phyloP scores from a whole-genome alignment of 2,888 invertebrate species.

The Drosophila mayaguana region DNA sequence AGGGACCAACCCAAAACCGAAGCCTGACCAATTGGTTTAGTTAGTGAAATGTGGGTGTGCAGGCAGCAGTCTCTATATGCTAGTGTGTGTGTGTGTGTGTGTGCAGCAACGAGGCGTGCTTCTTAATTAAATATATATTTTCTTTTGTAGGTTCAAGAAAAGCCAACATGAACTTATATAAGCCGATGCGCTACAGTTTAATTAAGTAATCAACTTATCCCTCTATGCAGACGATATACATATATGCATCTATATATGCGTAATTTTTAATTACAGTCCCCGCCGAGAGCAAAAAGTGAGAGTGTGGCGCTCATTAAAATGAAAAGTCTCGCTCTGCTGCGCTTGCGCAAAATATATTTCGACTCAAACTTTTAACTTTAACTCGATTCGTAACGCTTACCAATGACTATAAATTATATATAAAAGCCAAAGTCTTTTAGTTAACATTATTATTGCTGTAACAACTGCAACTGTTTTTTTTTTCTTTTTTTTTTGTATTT shows the following conservation, averaged over 20 bases:
- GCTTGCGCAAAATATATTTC: constrained; percentile 42
- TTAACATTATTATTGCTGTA: constrained; percentile 36
- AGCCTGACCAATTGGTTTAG: constrained; percentile 76
- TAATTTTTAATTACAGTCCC: constrained; percentile 54
- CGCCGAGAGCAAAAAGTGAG: constrained; percentile 53
- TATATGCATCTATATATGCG: constrained; percentile 5
- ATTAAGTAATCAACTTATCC: constrained; percentile 59
- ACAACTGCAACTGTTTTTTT: constrained; percentile 17
- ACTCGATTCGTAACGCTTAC: constrained; percentile 64
- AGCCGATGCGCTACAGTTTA: constrained; percentile 52
- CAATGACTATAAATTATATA: constrained; percentile 58
- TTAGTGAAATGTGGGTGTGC: constrained; percentile 77
- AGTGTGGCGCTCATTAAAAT: constrained; percentile 57
- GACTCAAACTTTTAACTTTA: constrained; percentile 36
- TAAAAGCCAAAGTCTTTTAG: constrained; percentile 33
- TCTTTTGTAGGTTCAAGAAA: constrained; percentile 69
- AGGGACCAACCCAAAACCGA: constrained; percentile 72
- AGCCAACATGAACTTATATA: constrained; percentile 53
- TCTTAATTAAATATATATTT: constrained; percentile 75
- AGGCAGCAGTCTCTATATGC: constrained; percentile 7
- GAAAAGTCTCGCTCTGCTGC: constrained; percentile 56
- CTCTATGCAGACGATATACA: constrained; percentile 16
- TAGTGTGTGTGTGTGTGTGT: constrained; percentile 24
- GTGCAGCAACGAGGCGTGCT: constrained; percentile 62
- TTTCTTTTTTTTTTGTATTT: background rate